Evolutionary conservation across 2,888 invertebrate species (phyloP).

Genomic region (Branchellion lobata): DNA sequence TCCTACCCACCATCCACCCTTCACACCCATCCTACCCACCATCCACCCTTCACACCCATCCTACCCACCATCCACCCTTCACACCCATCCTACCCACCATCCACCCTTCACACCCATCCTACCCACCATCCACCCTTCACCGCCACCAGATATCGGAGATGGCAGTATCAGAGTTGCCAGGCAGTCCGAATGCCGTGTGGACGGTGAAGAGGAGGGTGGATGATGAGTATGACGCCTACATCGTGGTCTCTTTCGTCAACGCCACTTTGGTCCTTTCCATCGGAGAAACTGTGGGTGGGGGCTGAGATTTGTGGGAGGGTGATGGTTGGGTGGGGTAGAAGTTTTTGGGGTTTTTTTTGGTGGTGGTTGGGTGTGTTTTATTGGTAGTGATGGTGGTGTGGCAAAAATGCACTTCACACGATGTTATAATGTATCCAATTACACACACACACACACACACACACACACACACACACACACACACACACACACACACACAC

Average conservation of each 20-base stretch:
- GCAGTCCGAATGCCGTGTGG: constrained; percentile 99
- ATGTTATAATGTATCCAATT: too few species aligned
- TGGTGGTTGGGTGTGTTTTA: neutral
- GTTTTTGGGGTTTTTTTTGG: neutral
- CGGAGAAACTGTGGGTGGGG: constrained; percentile 83
- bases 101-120: too few species aligned
- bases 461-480: too few species aligned
- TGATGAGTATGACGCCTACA: constrained; percentile 97
- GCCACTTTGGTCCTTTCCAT: constrained; percentile 97
- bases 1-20: too few species aligned
- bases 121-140: too few species aligned
- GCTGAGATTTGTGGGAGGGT: constrained; percentile 76
- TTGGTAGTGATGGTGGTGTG: too few species aligned
- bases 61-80: too few species aligned
- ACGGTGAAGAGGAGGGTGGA: constrained; percentile 93
- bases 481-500: too few species aligned
- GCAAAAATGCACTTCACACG: too few species aligned
- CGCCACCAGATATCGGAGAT: constrained; percentile 81
- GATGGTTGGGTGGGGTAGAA: constrained; percentile 66
- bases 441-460: too few species aligned
- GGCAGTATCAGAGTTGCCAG: constrained; percentile 99
- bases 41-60: constrained; percentile 1
- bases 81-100: too few species aligned
- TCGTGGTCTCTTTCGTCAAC: constrained; percentile 97
- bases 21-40: too few species aligned